Conservation (phyloP, 2,888 invertebrate genomes). For the Ceramica pisi region DNA sequence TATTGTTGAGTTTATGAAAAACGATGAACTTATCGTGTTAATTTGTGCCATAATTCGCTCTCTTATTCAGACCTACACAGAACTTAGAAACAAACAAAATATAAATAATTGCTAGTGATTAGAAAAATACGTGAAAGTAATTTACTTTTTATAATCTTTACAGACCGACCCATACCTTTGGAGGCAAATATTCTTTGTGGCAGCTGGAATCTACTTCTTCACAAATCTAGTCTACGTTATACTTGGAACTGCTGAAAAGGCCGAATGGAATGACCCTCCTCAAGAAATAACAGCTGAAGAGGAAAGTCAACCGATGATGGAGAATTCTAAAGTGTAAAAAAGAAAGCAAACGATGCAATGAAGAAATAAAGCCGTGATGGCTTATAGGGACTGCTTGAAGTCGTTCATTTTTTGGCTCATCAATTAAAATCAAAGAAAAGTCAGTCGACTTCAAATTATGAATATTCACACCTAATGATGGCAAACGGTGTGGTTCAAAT, state of each 20-base stretch:
- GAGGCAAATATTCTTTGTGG: constrained; percentile 93
- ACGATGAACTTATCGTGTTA: too few species aligned
- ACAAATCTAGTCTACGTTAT: constrained; percentile 92
- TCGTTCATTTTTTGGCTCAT: constrained; percentile 42
- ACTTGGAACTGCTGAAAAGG: constrained; percentile 92
- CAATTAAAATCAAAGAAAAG: constrained; percentile 39
- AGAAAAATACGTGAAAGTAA: background rate
- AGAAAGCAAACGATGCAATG: background rate
- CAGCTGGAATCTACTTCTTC: constrained; percentile 92
- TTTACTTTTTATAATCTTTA: constrained; percentile 60
- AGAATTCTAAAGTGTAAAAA: constrained; percentile 29
- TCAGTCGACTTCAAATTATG: constrained; percentile 48
- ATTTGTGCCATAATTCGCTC: too few species aligned
- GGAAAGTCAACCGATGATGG: constrained; percentile 51
- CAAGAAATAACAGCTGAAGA: constrained; percentile 43
- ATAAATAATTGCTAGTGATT: too few species aligned
- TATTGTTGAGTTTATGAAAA: too few species aligned
- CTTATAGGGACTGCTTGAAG: constrained; percentile 40
- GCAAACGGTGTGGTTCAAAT: constrained; percentile 32
- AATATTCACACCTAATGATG: constrained; percentile 45
- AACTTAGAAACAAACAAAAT: background rate
- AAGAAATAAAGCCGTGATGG: constrained; percentile 26
- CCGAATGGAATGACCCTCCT: constrained; percentile 93
- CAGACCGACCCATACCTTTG: constrained; percentile 92
- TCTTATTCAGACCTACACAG: background rate